These are phyloP conservation scores for Oncorhynchus tshawytscha DNA, from an alignment of 2,113 vertebrate species.

Conservation along the genomic window DNA sequence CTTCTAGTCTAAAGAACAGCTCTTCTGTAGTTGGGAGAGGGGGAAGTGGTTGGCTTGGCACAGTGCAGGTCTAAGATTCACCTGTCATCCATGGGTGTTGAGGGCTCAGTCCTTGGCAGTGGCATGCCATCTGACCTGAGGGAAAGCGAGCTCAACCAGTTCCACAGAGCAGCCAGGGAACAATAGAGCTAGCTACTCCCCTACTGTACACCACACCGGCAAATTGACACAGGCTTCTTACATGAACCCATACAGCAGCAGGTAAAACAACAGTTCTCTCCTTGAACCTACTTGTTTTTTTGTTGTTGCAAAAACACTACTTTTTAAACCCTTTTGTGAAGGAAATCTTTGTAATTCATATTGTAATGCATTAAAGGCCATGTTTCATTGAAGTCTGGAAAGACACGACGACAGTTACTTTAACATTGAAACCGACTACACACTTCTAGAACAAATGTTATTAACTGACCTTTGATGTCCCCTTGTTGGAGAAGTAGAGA, in stretches of 20 bases:
- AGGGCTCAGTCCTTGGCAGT: conserved; percentile 14
- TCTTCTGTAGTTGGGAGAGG: conserved; percentile 59
- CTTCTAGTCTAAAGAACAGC: conserved; percentile 57
- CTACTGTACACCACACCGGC: conserved; percentile 31
- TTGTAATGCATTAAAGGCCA: no score
- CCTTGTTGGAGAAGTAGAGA: conserved; percentile 96
- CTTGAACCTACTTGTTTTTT: not conserved
- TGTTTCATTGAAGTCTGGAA: no score
- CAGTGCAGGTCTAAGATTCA: conserved; percentile 56
- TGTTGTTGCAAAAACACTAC: not conserved
- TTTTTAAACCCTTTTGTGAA: no score
- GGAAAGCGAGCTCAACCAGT: conserved; percentile 68
- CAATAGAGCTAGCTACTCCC: conserved; percentile 13
- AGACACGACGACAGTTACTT: not conserved
- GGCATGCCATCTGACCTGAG: conserved; percentile 57
- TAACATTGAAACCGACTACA: not conserved
- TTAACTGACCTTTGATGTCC: conserved; percentile 88
- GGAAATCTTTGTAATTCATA: no score
- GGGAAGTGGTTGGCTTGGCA: conserved; percentile 54
- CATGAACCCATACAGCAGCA: not conserved
- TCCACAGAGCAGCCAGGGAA: conserved; percentile 28
- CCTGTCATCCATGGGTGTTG: conserved; percentile 55
- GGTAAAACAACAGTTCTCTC: not conserved
- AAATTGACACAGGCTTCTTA: conserved; percentile 32
- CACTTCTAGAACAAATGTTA: no score